A percentile compares a stretch with the other conserved stretches of the same genome.
phyloP scores from a whole-genome alignment of 92 coral and sea anemone species.

The Zoanthus gigantus region DNA sequence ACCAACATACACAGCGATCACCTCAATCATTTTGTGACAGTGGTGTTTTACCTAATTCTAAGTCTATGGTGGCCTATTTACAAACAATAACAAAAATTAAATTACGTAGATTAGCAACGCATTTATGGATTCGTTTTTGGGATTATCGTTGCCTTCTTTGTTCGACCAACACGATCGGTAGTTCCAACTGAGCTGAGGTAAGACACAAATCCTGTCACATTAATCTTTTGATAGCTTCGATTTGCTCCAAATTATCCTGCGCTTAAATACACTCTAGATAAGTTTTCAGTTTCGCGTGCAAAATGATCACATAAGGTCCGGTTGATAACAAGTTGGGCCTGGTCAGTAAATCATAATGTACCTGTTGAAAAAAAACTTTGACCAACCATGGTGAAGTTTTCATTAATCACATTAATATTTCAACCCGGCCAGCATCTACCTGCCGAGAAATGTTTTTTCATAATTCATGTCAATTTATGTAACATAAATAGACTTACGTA shows the following conservation, averaged over 20 bases:
- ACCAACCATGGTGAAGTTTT: constrained; percentile 14
- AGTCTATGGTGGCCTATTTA: not conserved
- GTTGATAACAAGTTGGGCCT: constrained; percentile 13
- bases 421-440: constrained; percentile 27
- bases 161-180: not conserved
- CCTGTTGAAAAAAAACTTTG: not conserved
- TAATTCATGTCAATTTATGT: constrained; percentile 29
- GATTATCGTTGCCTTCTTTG: not conserved
- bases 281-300: not conserved
- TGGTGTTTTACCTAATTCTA: not conserved
- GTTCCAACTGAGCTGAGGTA: constrained; percentile 18
- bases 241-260: not conserved
- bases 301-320: not conserved
- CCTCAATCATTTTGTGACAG: not conserved
- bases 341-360: constrained; percentile 9
- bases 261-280: not conserved
- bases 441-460: constrained; percentile 34
- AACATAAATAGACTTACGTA: constrained; percentile 16
- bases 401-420: constrained; percentile 39
- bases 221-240: not conserved
- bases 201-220: not conserved
- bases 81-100: constrained; percentile 27
- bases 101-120: constrained; percentile 15
- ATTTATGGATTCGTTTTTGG: constrained; percentile 11
- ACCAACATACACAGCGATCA: constrained; percentile 2